phyloP scores from a whole-genome alignment of 2,113 vertebrate species.

The Amia ocellicauda region DNA sequence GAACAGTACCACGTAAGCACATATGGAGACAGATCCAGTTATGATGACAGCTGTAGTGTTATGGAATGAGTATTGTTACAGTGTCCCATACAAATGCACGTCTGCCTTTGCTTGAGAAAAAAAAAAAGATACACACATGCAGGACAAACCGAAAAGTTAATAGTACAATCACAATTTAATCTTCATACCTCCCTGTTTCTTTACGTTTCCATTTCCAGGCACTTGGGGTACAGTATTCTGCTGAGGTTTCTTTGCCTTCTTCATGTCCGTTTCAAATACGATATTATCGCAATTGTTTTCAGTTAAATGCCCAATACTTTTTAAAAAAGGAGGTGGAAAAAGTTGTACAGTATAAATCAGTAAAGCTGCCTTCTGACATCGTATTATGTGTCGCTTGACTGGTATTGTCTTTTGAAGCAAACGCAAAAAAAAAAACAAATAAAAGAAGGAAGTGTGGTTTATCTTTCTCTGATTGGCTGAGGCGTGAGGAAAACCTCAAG shows the following conservation, averaged over 20 bases:
- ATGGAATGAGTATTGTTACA: no score
- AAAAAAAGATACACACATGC: no score
- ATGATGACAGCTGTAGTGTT: no score
- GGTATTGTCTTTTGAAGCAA: constrained; percentile 10
- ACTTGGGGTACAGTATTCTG: constrained; percentile 33
- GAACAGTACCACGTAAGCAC: no score
- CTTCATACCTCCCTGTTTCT: constrained; percentile 50
- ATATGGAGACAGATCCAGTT: no score
- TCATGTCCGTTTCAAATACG: constrained; percentile 48
- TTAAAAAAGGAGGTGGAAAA: no score
- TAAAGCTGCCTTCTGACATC: not conserved
- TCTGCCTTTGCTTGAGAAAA: no score
- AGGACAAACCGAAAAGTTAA: no score
- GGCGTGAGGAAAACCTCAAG: not conserved
- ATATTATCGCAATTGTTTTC: not conserved
- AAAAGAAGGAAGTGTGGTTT: not conserved
- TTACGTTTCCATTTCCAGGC: constrained; percentile 37
- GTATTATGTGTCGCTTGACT: not conserved
- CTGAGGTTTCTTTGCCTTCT: constrained; percentile 53
- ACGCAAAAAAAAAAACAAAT: not conserved
- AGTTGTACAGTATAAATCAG: not conserved
- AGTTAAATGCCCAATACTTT: not conserved
- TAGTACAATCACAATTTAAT: no score
- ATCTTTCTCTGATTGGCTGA: constrained; percentile 23
- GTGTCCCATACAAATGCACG: no score